These are phyloP conservation scores for Parazoanthus darwini DNA, from an alignment of 92 coral and sea anemone species.

Conservation along the genomic window DNA sequence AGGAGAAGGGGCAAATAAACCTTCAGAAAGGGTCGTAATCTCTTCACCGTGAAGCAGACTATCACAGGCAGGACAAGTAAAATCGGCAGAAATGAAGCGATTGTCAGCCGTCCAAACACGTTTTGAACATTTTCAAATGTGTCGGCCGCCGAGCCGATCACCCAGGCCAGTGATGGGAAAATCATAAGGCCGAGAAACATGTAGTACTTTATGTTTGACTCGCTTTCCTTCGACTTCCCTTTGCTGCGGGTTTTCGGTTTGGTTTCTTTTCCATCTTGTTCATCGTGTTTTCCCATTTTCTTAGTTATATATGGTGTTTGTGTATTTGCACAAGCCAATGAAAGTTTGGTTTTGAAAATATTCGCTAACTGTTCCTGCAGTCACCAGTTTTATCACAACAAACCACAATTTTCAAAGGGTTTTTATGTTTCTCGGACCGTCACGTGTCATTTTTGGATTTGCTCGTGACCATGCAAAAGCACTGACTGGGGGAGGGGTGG, in stretches of 20 bases:
- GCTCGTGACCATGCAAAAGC: neutral
- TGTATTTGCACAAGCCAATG: neutral
- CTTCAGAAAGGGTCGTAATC: slow-evolving; percentile 64
- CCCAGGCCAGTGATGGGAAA: slow-evolving; percentile 79
- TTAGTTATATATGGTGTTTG: neutral
- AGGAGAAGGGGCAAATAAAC: slow-evolving; percentile 57
- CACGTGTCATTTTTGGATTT: slow-evolving; percentile 34
- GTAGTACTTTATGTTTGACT: slow-evolving; percentile 60
- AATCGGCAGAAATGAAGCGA: slow-evolving; percentile 45
- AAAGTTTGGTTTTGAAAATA: neutral
- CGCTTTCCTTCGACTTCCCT: slow-evolving; percentile 56
- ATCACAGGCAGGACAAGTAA: slow-evolving; percentile 53
- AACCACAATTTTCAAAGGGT: too few species aligned
- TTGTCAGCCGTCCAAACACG: slow-evolving; percentile 64
- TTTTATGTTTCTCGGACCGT: neutral
- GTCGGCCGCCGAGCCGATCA: slow-evolving; percentile 73
- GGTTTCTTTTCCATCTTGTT: slow-evolving; percentile 33
- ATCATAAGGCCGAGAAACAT: slow-evolving; percentile 67
- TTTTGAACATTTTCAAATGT: slow-evolving; percentile 62
- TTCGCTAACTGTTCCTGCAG: neutral
- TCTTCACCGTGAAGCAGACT: slow-evolving; percentile 54
- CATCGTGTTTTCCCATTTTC: slow-evolving; percentile 47
- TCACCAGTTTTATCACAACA: neutral
- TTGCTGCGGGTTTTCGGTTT: slow-evolving; percentile 30
- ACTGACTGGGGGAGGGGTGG: neutral